These are phyloP conservation scores for Plebejus anna DNA, from an alignment of 2,888 invertebrate genomes.

Conservation along the genomic window DNA sequence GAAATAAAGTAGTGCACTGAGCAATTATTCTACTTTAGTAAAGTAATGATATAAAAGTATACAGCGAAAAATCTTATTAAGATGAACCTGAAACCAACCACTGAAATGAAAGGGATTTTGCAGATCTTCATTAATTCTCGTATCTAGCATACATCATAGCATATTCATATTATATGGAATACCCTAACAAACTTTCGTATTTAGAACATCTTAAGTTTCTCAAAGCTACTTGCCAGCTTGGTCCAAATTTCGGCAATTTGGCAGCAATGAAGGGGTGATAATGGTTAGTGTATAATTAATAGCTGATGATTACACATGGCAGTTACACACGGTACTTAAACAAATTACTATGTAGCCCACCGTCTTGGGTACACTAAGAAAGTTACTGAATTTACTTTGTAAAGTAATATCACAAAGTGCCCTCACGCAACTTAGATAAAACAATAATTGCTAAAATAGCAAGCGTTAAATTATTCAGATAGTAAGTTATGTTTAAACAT, in stretches of 20 bases:
- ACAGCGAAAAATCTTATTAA: not conserved
- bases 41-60: not conserved
- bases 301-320: conserved; percentile 15
- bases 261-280: conserved; percentile 12
- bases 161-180: not conserved
- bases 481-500: not conserved
- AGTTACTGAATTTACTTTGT: conserved; percentile 5
- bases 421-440: conserved; percentile 4
- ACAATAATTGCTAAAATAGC: not conserved
- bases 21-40: too few relatives aligned
- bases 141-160: not conserved
- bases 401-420: conserved; percentile 13
- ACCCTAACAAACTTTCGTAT: not conserved
- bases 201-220: not conserved
- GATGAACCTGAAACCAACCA: not conserved
- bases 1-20: too few relatives aligned
- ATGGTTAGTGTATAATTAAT: not conserved
- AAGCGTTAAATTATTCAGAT: not conserved
- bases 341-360: conserved; percentile 5
- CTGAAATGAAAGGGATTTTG: not conserved
- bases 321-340: conserved; percentile 13
- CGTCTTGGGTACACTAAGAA: conserved; percentile 17
- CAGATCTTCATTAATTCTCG: not conserved
- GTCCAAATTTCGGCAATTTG: conserved; percentile 9
- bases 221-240: conserved; percentile 1